Base-by-base conservation (phyloP, 2,113 vertebrate species). In the Xenopus borealis region DNA sequence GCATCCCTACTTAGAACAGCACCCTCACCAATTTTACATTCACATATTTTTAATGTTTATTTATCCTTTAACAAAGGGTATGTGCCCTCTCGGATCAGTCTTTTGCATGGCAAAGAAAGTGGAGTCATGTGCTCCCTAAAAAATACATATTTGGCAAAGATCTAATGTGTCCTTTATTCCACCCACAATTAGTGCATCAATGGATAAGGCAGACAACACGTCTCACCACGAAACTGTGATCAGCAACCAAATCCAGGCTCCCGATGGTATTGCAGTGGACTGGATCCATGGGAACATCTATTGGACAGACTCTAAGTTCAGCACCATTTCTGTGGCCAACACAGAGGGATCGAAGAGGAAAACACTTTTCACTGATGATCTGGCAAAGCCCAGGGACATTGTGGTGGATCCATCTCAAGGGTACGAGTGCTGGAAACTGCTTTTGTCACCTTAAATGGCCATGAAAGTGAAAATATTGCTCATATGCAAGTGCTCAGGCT, bases 201-300 rank as follows among this genome's bases (percentile, higher is more conserved):
- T 95, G 55, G 89, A 92, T 78, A 78, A 78, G 6, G 91, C 90
- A 0, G 80, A 87, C 8, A 75, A 89, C 81, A 7, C 82, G n/a
- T 79, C 88, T 14, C 83, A 86, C 10, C 91, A 96, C 16, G 84
- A 75, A 20, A 75, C 86, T 0, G 71, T 97, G 66, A 88, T 97
- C 17, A 57, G 79, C 1, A 81, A 65, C 0, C 88, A 84, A 74
- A 81, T 95, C 0, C 85, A 86, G 10, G 89, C 91, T 7, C 90
- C 93, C 0, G 94, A 96, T 0, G 95, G 95, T 45, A 84, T 97
- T 2, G 95, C 95, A 0, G 87, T 93, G 0, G 95, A 97, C 80
- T 96, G 95, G 95, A 79, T 97, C 80, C 94, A 97, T 2, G 67
- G 88, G 9, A 92, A 94, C 84, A 86, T 97, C 33, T 97, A 97